A percentile compares a stretch with the other conserved stretches of the same genome.
Conservation (phyloP, 1,140 invertebrate species). For the Drosophila cardini region DNA sequence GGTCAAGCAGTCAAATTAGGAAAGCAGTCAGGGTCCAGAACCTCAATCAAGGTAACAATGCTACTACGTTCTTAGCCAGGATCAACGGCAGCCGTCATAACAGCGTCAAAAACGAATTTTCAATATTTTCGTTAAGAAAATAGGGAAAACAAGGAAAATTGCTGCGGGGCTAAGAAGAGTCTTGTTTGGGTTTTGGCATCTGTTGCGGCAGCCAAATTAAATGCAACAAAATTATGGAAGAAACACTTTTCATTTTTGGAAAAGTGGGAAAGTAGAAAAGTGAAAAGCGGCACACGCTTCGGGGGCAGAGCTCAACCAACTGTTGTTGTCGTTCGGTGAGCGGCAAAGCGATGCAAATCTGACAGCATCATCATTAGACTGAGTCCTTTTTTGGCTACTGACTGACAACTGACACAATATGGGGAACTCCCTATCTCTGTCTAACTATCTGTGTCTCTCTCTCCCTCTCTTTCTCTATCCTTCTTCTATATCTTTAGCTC, state of each 20-base stretch:
- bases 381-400: constrained; percentile 42
- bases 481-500: neutral
- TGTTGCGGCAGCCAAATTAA: constrained; percentile 74
- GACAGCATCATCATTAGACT: constrained; percentile 76
- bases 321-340: constrained; percentile 49
- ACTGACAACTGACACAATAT: constrained; percentile 69
- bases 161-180: neutral
- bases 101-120: constrained; percentile 81
- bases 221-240: constrained; percentile 61
- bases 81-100: constrained; percentile 63
- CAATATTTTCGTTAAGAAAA: constrained; percentile 62
- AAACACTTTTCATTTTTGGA: constrained; percentile 78
- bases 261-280: constrained; percentile 29
- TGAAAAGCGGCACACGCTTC: constrained; percentile 54
- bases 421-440: neutral
- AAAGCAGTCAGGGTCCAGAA: constrained; percentile 35
- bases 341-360: constrained; percentile 61
- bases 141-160: constrained; percentile 12
- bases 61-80: neutral
- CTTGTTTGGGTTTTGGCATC: constrained; percentile 43
- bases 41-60: constrained; percentile 65
- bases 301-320: constrained; percentile 57
- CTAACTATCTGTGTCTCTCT: neutral
- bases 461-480: constrained; percentile 12
- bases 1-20: constrained; percentile 58